Conservation (phyloP, 1,140 invertebrate species). For the Zaprionus inermis region DNA sequence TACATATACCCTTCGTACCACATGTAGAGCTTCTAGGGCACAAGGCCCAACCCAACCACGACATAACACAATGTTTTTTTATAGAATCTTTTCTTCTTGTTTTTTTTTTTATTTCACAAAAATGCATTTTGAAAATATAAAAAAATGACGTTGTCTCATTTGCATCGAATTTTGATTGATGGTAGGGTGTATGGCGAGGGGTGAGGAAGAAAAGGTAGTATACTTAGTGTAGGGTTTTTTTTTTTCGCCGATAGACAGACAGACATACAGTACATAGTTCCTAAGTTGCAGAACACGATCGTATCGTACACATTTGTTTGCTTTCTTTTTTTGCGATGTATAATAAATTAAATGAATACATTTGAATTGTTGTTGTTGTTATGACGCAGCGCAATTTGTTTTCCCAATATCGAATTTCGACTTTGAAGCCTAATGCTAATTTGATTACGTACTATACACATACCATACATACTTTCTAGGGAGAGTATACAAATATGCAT, state of each 20-base stretch:
- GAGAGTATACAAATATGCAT: conserved; percentile 28
- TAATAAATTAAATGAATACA: conserved; percentile 48
- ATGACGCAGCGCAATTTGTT: conserved; percentile 14
- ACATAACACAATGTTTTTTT: background rate
- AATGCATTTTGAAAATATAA: conserved; percentile 33
- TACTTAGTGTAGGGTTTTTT: background rate
- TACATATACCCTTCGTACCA: background rate
- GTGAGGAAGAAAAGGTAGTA: background rate
- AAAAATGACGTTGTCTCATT: conserved; percentile 16
- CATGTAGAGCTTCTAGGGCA: background rate
- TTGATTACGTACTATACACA: conserved; percentile 38
- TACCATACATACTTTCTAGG: background rate
- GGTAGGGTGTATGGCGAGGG: background rate
- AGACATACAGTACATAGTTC: background rate
- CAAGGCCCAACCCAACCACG: background rate
- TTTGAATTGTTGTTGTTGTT: conserved; percentile 6
- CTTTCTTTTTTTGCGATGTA: conserved; percentile 6
- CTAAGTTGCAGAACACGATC: conserved; percentile 5
- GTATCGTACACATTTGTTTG: conserved; percentile 7
- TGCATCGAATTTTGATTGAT: conserved; percentile 14
- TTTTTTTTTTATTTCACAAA: conserved; percentile 33
- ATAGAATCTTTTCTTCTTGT: background rate
- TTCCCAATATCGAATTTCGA: conserved; percentile 1
- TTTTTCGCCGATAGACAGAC: background rate
- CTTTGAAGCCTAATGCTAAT: conserved; percentile 29